phyloP scores from a whole-genome alignment of 2,888 invertebrate species.

The Fragum fragum region DNA sequence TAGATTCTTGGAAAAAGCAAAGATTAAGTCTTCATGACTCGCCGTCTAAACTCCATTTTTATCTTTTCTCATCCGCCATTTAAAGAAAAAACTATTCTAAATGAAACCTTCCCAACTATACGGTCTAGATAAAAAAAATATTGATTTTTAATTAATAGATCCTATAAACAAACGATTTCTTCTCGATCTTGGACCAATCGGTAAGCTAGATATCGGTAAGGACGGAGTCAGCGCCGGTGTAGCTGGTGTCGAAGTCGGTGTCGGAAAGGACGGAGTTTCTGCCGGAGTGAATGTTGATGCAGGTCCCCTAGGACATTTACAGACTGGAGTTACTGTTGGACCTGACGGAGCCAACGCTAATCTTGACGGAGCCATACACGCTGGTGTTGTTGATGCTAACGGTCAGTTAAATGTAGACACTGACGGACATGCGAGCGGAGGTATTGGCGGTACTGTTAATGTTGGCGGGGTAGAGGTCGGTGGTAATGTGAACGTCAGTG shows the following conservation, averaged over 20 bases:
- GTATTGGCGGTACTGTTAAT: constrained; percentile 57
- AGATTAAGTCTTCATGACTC: no score
- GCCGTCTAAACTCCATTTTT: no score
- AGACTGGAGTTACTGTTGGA: constrained; percentile 36
- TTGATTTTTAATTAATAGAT: neutral
- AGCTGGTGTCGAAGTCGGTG: constrained; percentile 37
- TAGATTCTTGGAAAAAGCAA: no score
- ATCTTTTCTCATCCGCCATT: no score
- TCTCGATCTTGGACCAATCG: constrained; percentile 30
- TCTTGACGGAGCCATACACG: constrained; percentile 50
- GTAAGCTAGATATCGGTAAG: constrained; percentile 20
- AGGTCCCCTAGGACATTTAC: constrained; percentile 45
- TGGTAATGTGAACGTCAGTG: constrained; percentile 58
- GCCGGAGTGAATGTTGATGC: constrained; percentile 33
- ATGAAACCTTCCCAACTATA: no score
- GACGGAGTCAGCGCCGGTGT: constrained; percentile 37
- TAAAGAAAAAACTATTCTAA: no score
- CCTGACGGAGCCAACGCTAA: constrained; percentile 47
- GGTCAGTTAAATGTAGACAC: constrained; percentile 54
- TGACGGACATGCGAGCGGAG: constrained; percentile 51
- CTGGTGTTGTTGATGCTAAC: constrained; percentile 50
- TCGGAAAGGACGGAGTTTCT: constrained; percentile 44
- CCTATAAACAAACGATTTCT: constrained; percentile 18
- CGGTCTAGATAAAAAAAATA: no score
- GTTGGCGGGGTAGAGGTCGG: constrained; percentile 59